These are phyloP conservation scores for Solenodon paradoxus DNA, from an alignment of 2,113 vertebrate genomes.

Conservation along the genomic window DNA sequence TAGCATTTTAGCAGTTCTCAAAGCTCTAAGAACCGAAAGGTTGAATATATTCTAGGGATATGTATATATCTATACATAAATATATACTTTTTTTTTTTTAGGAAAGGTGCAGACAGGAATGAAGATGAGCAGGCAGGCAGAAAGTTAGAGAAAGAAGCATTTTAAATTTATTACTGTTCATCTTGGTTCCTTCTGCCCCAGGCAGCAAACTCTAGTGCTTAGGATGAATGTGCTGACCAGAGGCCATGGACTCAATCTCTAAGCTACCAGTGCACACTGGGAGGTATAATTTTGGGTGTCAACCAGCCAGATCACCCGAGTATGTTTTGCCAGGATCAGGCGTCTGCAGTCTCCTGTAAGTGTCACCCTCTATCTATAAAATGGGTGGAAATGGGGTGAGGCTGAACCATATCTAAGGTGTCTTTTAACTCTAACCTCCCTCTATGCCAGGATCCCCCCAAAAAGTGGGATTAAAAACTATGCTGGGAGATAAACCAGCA, in stretches of 20 bases:
- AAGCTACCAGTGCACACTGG: no score
- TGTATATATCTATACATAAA: no score
- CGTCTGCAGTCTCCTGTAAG: neutral
- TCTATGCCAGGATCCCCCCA: neutral
- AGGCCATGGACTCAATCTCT: no score
- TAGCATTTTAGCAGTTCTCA: neutral
- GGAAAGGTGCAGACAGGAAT: no score
- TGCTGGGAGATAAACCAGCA: neutral
- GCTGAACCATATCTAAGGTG: neutral
- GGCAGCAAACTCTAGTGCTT: no score
- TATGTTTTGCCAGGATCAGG: neutral
- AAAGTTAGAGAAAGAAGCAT: no score
- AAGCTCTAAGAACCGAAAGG: neutral
- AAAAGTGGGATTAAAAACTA: neutral
- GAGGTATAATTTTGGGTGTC: neutral
- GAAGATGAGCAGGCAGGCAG: no score
- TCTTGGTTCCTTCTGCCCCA: no score
- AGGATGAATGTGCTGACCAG: no score
- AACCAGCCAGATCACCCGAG: neutral
- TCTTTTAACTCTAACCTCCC: neutral
- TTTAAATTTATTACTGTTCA: no score
- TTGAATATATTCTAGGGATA: neutral
- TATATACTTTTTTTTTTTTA: no score
- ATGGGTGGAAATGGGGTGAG: neutral
- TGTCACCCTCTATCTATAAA: neutral